Base-by-base conservation (phyloP, 2,888 invertebrate species). In the Digitonthophagus gazella region DNA sequence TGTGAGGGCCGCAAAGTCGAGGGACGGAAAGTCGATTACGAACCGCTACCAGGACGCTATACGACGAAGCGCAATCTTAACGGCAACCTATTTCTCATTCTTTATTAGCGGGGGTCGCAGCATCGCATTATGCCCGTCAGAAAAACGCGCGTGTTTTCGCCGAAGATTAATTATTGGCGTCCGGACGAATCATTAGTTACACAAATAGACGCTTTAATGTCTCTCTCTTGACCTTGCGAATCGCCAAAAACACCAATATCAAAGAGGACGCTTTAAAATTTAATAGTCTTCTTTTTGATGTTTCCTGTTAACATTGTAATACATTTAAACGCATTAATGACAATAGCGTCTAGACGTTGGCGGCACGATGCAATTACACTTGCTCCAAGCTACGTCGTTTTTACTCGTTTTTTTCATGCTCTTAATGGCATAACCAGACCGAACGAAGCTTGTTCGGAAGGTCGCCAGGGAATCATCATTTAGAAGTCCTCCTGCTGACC, bases 281-380 rank as follows among this genome's bases (percentile, higher is more conserved):
- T n/a, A n/a, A n/a, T n/a, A n/a, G n/a, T 2, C n/a, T 57, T 57
- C 15, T 57, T n/a, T 57, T n/a, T n/a, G 4, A 57, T 19, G 18
- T 20, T 6, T 14, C 61, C 61, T 19, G 18, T n/a, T n/a, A 20
- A 61, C 61, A 61, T 20, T 61, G 61, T 61, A 18, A 19, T 61
- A 61, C 18, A 61, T 61, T 61, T 61, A 57, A 57, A 57, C 57
- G 64, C 64, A 68, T 68, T 68, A 68, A 68, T 68, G 68, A 68
- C 58, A 68, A 65, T 68, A 18, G 58, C 72, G 73, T 73, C 73
- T 73, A 73, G 73, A 73, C 73, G 70, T 71, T 72, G 73, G 72
- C 67, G 72, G 28, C 73, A 69, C 69, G 71, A 72, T 73, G 71
- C 73, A 73, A 73, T 73, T 73, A 73, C 75, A 61, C 20, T 19